Percentiles rank a stretch among this genome's conserved stretches.
Conservation (phyloP, 2,113 vertebrate genomes). For the Lipotes vexillifer region DNA sequence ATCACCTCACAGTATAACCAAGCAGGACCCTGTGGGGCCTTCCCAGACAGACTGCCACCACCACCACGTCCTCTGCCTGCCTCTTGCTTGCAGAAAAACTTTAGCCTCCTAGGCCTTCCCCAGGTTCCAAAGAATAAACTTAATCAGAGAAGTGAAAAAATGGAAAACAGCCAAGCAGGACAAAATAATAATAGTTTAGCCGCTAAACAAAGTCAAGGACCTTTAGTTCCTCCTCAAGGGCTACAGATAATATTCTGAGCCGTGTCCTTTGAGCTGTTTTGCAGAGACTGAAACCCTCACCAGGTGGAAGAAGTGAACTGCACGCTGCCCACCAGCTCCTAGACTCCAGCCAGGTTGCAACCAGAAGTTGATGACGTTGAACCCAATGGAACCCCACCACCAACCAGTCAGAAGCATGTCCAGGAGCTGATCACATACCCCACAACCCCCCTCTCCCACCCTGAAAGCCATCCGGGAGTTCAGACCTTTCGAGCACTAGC, state of each 20-base stretch:
- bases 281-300: neutral
- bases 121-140: too few relatives aligned
- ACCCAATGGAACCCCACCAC: neutral
- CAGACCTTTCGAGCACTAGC: neutral
- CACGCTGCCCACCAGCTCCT: accelerated
- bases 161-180: neutral
- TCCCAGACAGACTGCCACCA: neutral
- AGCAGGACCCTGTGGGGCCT: neutral
- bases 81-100: neutral
- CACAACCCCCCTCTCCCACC: accelerated
- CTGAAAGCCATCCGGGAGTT: too few relatives aligned
- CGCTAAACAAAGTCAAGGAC: neutral
- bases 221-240: neutral
- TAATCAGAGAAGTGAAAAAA: neutral
- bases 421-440: neutral
- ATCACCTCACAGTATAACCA: neutral
- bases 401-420: neutral
- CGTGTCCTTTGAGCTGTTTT: neutral
- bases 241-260: neutral
- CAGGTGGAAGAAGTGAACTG: neutral
- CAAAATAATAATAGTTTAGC: neutral
- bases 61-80: neutral
- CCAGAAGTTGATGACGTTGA: neutral
- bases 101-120: neutral
- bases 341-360: accelerated